These are phyloP conservation scores for Anthonomus grandis DNA, from an alignment of 1,140 invertebrate species.

Conservation along the genomic window DNA sequence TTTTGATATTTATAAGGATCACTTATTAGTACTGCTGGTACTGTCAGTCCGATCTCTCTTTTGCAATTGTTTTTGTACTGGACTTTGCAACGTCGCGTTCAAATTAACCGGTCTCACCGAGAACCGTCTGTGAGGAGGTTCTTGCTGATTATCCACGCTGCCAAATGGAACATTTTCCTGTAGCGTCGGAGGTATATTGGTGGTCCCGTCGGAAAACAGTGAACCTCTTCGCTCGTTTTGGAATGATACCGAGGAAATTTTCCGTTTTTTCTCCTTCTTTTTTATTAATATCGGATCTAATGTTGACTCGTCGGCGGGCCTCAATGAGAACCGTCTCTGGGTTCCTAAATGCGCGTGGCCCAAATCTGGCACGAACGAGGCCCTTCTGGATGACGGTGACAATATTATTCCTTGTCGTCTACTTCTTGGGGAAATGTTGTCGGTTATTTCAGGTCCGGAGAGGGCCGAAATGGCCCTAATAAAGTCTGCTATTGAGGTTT, in stretches of 20 bases:
- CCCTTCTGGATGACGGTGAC: conserved; percentile 21
- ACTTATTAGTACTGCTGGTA: conserved; percentile 5
- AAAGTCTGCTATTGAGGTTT: conserved; percentile 73
- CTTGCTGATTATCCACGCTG: not conserved
- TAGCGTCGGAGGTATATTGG: conserved; percentile 18
- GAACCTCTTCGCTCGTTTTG: conserved; percentile 12
- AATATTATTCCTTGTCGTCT: conserved; percentile 11
- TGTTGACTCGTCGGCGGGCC: conserved; percentile 46
- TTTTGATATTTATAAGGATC: too few species aligned
- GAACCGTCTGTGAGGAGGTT: conserved; percentile 9
- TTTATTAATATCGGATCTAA: conserved; percentile 9
- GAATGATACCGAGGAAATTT: conserved; percentile 16
- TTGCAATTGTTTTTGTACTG: conserved; percentile 33
- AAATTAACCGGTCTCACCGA: conserved; percentile 20
- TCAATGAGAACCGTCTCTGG: conserved; percentile 50
- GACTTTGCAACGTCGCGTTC: conserved; percentile 16
- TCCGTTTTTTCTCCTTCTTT: conserved; percentile 16
- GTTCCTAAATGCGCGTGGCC: not conserved
- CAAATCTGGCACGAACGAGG: conserved; percentile 23
- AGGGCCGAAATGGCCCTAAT: conserved; percentile 62
- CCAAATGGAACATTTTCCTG: conserved; percentile 8
- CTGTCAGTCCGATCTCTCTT: conserved; percentile 28
- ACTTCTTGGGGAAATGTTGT: conserved; percentile 47
- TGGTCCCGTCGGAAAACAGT: not conserved
- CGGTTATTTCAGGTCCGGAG: conserved; percentile 36